phyloP scores from a whole-genome alignment of 2,797 vertebrate species.

The Cetoscarus ocellatus region DNA sequence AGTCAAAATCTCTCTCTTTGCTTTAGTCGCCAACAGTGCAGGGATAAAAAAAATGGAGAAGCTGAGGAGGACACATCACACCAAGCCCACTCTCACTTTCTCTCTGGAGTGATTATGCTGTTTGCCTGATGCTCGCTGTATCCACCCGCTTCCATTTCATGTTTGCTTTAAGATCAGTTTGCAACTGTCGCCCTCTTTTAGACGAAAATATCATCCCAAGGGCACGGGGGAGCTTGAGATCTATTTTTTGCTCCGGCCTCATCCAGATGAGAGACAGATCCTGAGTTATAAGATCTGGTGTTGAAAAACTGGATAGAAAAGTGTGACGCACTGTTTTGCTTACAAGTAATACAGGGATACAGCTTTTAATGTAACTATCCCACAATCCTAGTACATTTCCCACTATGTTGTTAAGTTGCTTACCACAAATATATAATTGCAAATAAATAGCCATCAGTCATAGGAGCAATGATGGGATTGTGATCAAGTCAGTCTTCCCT shows the following conservation, averaged over 20 bases:
- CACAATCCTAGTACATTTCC: no score
- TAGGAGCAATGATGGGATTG: no score
- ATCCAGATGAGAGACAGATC: constrained; percentile 24
- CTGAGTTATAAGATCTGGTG: constrained; percentile 6
- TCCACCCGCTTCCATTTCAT: constrained; percentile 62
- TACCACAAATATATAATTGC: no score
- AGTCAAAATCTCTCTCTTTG: constrained; percentile 80
- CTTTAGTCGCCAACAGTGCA: constrained; percentile 69
- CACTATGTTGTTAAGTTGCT: no score
- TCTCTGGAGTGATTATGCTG: constrained; percentile 49
- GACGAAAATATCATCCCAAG: constrained; percentile 49
- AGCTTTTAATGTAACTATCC: no score
- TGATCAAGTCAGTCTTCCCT: no score
- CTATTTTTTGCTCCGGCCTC: background rate
- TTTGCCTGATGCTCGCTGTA: constrained; percentile 62
- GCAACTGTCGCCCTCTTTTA: constrained; percentile 58
- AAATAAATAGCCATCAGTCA: no score
- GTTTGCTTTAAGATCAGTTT: constrained; percentile 69
- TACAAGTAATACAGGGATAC: constrained; percentile 14
- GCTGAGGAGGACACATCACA: constrained; percentile 73
- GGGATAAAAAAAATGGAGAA: constrained; percentile 54
- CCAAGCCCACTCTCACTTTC: constrained; percentile 62
- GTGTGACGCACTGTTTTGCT: constrained; percentile 17
- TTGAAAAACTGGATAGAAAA: constrained; percentile 37
- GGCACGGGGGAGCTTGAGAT: constrained; percentile 7